Conservation (phyloP, 2,888 invertebrate genomes). For the Trichopoda pennipes region DNA sequence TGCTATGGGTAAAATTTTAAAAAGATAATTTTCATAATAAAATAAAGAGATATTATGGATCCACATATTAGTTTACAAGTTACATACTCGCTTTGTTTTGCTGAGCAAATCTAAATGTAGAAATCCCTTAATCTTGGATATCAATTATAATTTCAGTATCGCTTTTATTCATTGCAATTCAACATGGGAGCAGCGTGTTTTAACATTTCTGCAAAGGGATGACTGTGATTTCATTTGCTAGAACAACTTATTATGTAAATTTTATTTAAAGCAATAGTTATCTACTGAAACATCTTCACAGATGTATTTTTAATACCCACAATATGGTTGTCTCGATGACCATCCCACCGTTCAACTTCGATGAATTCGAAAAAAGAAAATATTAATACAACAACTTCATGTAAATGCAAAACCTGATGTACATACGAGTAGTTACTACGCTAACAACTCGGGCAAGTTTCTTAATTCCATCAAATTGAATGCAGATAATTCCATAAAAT, state of each 20-base stretch:
- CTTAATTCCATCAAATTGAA: slow-evolving; percentile 45
- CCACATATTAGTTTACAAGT: too few relatives aligned
- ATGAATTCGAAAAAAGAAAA: slow-evolving; percentile 45
- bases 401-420: slow-evolving; percentile 28
- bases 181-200: too few relatives aligned
- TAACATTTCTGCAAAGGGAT: background rate
- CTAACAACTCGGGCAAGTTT: slow-evolving; percentile 32
- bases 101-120: too few relatives aligned
- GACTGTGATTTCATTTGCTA: slow-evolving; percentile 18
- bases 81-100: too few relatives aligned
- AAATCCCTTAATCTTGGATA: too few relatives aligned
- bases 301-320: slow-evolving; percentile 6
- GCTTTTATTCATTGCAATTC: too few relatives aligned
- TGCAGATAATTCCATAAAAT: slow-evolving; percentile 45
- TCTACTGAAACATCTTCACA: background rate
- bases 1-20: too few relatives aligned
- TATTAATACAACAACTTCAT: slow-evolving; percentile 2
- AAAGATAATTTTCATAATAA: too few relatives aligned
- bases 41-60: too few relatives aligned
- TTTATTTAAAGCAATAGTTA: background rate
- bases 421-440: background rate
- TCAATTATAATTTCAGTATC: too few relatives aligned
- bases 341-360: slow-evolving; percentile 55
- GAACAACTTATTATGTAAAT: slow-evolving; percentile 33
- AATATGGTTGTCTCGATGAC: slow-evolving; percentile 48